phyloP scores from a whole-genome alignment of 92 coral and sea anemone species.

The Micromussa lordhowensis region DNA sequence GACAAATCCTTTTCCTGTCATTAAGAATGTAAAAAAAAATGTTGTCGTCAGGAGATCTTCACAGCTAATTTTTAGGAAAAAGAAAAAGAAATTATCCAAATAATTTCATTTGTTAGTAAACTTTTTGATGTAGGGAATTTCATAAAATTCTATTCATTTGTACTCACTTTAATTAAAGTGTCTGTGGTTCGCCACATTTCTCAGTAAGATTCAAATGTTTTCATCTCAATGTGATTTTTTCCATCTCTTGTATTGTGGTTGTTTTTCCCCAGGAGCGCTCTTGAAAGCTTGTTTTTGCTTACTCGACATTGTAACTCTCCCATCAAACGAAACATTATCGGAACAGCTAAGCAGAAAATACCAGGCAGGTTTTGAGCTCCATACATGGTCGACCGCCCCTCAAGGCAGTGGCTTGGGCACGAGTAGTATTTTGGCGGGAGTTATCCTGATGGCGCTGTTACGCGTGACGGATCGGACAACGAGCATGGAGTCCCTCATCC shows the following conservation, averaged over 20 bases:
- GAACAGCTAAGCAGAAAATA: slow-evolving; percentile 82
- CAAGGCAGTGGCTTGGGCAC: slow-evolving; percentile 98
- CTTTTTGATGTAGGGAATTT: too few species aligned
- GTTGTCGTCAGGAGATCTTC: too few species aligned
- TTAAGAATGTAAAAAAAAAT: too few species aligned
- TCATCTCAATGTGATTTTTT: not conserved
- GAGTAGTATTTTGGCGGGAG: slow-evolving; percentile 95
- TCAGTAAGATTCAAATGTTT: too few species aligned
- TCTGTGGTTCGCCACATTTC: too few species aligned
- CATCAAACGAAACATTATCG: slow-evolving; percentile 72
- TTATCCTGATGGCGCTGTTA: slow-evolving; percentile 88
- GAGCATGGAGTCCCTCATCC: slow-evolving; percentile 81
- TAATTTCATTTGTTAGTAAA: too few species aligned
- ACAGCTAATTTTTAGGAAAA: too few species aligned
- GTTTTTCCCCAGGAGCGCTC: slow-evolving; percentile 78
- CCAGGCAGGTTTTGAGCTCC: slow-evolving; percentile 93
- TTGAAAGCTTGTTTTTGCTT: slow-evolving; percentile 91
- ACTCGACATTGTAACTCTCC: slow-evolving; percentile 76
- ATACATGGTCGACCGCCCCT: slow-evolving; percentile 85
- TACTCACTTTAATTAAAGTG: too few species aligned
- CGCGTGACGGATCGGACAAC: slow-evolving; percentile 87
- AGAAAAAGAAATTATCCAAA: not conserved
- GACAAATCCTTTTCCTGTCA: not conserved
- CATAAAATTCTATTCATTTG: too few species aligned
- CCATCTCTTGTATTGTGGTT: not conserved